Evolutionary conservation across 2,113 vertebrate species (phyloP), one percentile per base, ranked within the genome.

Genomic region (Holacanthus passer): DNA sequence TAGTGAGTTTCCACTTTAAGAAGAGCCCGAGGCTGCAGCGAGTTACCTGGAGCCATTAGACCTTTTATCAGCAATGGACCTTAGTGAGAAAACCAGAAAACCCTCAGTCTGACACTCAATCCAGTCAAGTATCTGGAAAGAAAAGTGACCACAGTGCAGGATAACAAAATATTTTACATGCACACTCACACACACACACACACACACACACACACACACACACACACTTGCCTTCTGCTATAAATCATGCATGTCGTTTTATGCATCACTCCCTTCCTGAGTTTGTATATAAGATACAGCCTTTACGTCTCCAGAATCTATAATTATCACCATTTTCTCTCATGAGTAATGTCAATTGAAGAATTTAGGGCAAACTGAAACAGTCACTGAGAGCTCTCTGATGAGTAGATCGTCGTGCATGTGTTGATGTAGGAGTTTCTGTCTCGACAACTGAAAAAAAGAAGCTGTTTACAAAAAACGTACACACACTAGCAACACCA

Each of bases 41-140:
- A 74, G 72, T 67, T 79, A 75, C 72, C 67, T 83, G n/a, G 20
- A 64, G 55, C 80, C 48, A 85, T 62, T 82, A 55, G 17, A 47
- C 24, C 53, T 69, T 80, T 81, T 35, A 58, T 24, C 29, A 43
- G n/a, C 22, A 55, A 68, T 13, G 4, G 12, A 53, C 37, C 8
- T 37, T 37, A 8, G 35, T 41, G 7, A 50, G 17, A 50, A 76
- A 48, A 45, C 24, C 24, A 63, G 32, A 31, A 3, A 48, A 19
- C 16, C 20, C 37, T 37, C 27, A 17, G n/a, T n/a, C n/a, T n/a
- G 29, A 32, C 65, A 50, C 48, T 59, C 41, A 64, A 3, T 70
- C 27, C 31, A 53, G 20, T 66, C 39, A 62, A 50, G 3, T 59
- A 48, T 66, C 16, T 58, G 24, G 20, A 12, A 2, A 19, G 63